Percentiles rank a stretch among this genome's conserved stretches.
These are phyloP conservation scores for Enteromius trimaculatus DNA, from an alignment of 2,797 vertebrate species.

Conservation along the genomic window DNA sequence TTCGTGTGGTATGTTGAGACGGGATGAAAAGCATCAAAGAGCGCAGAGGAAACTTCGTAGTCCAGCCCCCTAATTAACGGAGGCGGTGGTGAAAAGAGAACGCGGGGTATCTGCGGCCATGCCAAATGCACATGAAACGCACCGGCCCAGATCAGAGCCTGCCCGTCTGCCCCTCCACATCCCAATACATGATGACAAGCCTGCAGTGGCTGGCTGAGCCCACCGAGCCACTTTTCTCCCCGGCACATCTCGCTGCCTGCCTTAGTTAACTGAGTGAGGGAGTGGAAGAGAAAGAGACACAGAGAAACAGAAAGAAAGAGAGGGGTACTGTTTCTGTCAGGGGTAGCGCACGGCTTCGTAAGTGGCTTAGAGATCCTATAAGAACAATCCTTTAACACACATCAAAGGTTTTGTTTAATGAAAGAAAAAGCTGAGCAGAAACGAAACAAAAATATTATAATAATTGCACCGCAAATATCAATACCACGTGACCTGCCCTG, in stretches of 20 bases:
- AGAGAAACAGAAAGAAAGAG: conserved; percentile 2
- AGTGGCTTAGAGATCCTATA: not conserved
- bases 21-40: conserved; percentile 63
- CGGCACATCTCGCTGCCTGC: conserved; percentile 23
- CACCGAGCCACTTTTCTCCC: conserved; percentile 55
- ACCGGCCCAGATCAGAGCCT: conserved; percentile 79
- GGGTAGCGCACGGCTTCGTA: conserved; percentile 1
- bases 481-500: not conserved
- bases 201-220: conserved; percentile 48
- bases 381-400: conserved; percentile 11
- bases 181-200: conserved; percentile 76
- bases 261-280: conserved; percentile 71
- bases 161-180: conserved; percentile 74
- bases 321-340: conserved; percentile 4
- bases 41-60: conserved; percentile 66
- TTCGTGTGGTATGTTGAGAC: conserved; percentile 63
- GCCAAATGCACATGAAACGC: conserved; percentile 83
- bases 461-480: conserved; percentile 12
- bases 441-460: not conserved
- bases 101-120: conserved; percentile 78
- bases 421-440: conserved; percentile 14
- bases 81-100: conserved; percentile 83
- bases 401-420: conserved; percentile 2
- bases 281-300: conserved; percentile 35
- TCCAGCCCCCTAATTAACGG: conserved; percentile 83